These are phyloP conservation scores for Semnornis frantzii DNA, from an alignment of 2,113 vertebrate species.

Conservation along the genomic window DNA sequence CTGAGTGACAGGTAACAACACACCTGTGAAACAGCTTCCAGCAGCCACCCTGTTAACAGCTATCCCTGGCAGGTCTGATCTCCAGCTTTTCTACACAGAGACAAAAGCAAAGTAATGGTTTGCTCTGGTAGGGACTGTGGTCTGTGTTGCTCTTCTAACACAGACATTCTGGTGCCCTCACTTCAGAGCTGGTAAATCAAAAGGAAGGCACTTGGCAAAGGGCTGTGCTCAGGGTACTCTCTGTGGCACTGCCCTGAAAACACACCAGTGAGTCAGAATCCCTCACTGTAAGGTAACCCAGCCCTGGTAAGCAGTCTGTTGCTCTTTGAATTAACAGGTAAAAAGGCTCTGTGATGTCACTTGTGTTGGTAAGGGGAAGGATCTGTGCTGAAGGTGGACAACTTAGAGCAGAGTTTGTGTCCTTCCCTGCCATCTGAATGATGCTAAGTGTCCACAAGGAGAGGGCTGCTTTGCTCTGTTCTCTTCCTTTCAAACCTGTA, in stretches of 20 bases:
- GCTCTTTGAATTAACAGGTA: background rate
- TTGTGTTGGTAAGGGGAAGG: background rate
- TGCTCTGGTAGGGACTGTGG: background rate
- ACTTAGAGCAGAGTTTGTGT: background rate
- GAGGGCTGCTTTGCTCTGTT: background rate
- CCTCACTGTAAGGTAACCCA: background rate
- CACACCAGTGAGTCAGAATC: background rate
- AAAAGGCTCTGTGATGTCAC: background rate
- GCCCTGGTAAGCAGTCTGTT: background rate
- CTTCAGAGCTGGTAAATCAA: constrained; percentile 2
- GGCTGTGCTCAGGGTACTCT: background rate
- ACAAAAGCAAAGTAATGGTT: background rate
- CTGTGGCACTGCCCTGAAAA: background rate
- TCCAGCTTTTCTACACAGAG: background rate
- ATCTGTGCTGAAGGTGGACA: background rate
- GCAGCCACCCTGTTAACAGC: background rate
- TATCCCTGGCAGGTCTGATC: background rate
- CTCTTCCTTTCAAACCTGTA: background rate
- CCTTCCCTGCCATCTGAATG: background rate
- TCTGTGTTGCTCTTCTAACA: background rate
- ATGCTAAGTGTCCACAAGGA: background rate
- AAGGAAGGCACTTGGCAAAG: background rate
- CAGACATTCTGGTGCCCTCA: background rate
- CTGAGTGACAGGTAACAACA: background rate
- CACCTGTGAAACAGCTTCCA: background rate